Evolutionary conservation across 2,113 vertebrate species (phyloP).

Genomic region (Rhinolophus ferrumequinum): DNA sequence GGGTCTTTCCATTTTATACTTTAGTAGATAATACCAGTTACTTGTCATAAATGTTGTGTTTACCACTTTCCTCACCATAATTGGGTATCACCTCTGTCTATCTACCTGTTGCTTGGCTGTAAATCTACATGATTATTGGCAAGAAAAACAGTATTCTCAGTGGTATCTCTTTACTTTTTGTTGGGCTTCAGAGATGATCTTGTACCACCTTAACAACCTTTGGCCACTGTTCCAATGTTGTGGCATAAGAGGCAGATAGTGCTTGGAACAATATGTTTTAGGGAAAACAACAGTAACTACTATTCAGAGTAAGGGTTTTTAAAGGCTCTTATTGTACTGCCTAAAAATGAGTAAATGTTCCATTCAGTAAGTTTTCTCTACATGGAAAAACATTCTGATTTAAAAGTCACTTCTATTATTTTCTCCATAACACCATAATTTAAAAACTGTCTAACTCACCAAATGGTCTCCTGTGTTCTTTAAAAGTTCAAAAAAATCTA

Average conservation of each 20-base stretch:
- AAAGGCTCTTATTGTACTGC: neutral
- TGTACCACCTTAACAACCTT: neutral
- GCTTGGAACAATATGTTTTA: neutral
- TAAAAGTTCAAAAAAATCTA: constrained; percentile 25
- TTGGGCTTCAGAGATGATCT: neutral
- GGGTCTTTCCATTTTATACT: neutral
- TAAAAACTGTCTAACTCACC: neutral
- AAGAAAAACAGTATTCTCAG: neutral
- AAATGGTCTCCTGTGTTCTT: constrained; percentile 54
- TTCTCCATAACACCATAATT: constrained; percentile 30
- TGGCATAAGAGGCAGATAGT: neutral
- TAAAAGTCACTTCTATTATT: constrained; percentile 51
- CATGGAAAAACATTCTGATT: neutral
- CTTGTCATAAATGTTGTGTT: neutral
- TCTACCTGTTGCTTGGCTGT: neutral
- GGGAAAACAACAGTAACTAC: neutral
- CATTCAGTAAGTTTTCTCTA: neutral
- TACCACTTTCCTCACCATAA: neutral
- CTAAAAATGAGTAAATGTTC: neutral
- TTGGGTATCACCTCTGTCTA: neutral
- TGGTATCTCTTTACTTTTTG: neutral
- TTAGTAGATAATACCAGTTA: neutral
- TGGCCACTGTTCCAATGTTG: neutral
- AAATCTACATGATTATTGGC: neutral
- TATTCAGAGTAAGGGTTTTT: constrained; percentile 30